phyloP scores from a whole-genome alignment of 2,113 vertebrate genomes.

The Peromyscus polionotus region DNA sequence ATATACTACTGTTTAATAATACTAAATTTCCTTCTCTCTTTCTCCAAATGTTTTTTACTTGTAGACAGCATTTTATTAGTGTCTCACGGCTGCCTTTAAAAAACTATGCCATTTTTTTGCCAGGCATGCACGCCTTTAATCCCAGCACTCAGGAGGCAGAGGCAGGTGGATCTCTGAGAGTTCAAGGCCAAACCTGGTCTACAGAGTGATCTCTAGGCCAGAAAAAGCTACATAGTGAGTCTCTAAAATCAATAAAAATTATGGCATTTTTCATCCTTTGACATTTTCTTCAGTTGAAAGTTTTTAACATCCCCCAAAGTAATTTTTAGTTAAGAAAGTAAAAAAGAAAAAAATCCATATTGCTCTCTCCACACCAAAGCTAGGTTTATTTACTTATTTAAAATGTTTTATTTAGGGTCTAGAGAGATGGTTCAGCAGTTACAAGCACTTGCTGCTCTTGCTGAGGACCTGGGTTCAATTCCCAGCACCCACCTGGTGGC shows the following conservation, averaged over 20 bases:
- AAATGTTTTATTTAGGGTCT: background rate
- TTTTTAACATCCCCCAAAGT: conserved; percentile 55
- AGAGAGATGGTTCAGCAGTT: background rate
- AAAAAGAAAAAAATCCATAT: background rate
- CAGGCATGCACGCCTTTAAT: background rate
- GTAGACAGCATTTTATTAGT: conserved; percentile 31
- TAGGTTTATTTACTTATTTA: background rate
- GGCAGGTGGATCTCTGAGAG: background rate
- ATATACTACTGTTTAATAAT: conserved; percentile 50
- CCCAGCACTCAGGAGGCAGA: background rate
- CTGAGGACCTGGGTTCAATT: background rate
- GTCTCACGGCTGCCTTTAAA: conserved; percentile 4
- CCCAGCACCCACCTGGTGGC: background rate
- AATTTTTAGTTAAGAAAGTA: conserved; percentile 51
- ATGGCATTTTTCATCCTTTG: conserved; percentile 19
- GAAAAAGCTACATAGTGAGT: background rate
- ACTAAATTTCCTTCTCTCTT: conserved; percentile 38
- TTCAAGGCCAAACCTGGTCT: background rate
- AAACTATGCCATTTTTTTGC: background rate
- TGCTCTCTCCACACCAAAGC: background rate
- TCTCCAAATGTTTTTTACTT: conserved; percentile 34
- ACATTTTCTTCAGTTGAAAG: conserved; percentile 36
- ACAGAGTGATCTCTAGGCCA: background rate
- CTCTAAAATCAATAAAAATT: background rate
- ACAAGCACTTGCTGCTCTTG: background rate